Conservation (phyloP, 2,888 invertebrate genomes). For the Dioctria rufipes region DNA sequence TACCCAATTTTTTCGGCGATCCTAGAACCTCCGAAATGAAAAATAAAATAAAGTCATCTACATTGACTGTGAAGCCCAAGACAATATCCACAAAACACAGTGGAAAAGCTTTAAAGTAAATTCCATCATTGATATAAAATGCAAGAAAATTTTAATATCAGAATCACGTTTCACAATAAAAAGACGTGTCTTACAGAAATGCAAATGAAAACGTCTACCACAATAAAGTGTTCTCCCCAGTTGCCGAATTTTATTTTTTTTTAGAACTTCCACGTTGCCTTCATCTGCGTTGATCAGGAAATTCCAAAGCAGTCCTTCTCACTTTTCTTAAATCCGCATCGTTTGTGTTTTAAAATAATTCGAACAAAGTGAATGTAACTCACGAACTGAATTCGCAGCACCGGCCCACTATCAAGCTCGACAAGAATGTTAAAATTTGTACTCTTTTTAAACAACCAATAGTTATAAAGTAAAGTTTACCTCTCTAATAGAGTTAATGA, state of each 20-base stretch:
- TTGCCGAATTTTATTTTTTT: conserved; percentile 17
- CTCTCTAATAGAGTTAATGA: no score
- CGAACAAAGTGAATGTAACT: no score
- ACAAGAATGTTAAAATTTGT: neutral
- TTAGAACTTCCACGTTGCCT: conserved; percentile 38
- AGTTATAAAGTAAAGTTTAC: no score
- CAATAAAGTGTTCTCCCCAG: conserved; percentile 29
- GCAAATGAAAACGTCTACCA: conserved; percentile 48
- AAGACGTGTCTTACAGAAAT: conserved; percentile 47
- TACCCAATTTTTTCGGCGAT: no score
- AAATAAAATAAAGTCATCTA: no score
- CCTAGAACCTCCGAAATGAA: no score
- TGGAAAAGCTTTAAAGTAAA: conserved; percentile 5
- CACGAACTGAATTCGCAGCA: no score
- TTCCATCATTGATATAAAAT: neutral
- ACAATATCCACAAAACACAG: no score
- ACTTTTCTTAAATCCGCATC: neutral
- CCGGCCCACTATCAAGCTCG: neutral
- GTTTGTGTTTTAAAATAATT: no score
- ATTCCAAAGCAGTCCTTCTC: conserved; percentile 10
- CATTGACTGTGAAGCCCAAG: no score
- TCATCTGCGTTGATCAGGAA: conserved; percentile 39
- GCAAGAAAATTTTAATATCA: conserved; percentile 27
- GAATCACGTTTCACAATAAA: conserved; percentile 49
- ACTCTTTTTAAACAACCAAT: neutral